Evolutionary conservation across 2,113 vertebrate species (phyloP), one percentile per base, ranked within the genome.

Genomic region (Spheniscus mendiculus): DNA sequence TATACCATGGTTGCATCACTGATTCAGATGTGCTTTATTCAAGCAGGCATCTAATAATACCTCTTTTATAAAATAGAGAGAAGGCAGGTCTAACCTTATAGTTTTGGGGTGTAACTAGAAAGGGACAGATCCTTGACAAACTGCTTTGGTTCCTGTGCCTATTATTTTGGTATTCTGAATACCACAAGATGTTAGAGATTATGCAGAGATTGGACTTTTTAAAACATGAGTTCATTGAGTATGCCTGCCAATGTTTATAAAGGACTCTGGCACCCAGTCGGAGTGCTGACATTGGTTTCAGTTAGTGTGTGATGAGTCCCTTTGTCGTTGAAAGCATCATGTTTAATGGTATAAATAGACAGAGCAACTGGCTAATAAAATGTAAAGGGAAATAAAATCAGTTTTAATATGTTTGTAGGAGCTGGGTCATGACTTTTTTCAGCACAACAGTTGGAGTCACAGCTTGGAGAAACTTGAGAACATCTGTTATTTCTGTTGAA

Each of bases 401-500:
- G 45, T 44, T 95, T 94, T 96, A 92, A 95, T 96, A 73, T 81
- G 63, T 97, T 96, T 93, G 83, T 62, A 85, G 74, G 70, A 96
- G 87, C 82, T 90, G 63, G 93, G 84, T 96, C 87, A 26, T 29
- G 86, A 84, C 91, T 88, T 96, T 97, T 95, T 95, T 94, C 91
- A 86, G 83, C 93, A 94, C 53, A 93, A 90, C 92, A 95, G 92
- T 96, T 98, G 97, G 93, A 95, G 62, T 78, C 94, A 85, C 92
- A 97, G 91, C 96, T 97, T 97, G 97, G 90, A 95, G 53, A 93
- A 95, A 83, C 85, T 93, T 77, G 78, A 77, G 96, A 97, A 95
- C 97, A 93, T 96, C 95, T 97, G 97, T 92, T 96, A 87, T 92
- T 97, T 96, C 92, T 95, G 92, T 90, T 93, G 87, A 90, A 95